These are phyloP conservation scores for Oscheius sp. DNA, from an alignment of 2,888 invertebrate species.

Conservation along the genomic window DNA sequence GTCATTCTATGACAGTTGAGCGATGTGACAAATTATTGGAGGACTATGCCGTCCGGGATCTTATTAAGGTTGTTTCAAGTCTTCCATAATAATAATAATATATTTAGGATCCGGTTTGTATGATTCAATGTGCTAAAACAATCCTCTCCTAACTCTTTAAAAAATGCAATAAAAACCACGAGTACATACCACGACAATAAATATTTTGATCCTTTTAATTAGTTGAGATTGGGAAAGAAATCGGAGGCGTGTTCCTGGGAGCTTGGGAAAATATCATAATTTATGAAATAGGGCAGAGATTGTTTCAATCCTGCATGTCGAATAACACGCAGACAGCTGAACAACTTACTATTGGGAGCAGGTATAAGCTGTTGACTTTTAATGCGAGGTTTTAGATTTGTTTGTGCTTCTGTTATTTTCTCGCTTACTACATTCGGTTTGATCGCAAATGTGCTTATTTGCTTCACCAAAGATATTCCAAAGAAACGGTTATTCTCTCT, in stretches of 20 bases:
- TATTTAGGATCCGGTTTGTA: slow-evolving; percentile 46
- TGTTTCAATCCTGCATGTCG: too few relatives aligned
- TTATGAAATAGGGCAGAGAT: too few relatives aligned
- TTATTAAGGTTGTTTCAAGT: slow-evolving; percentile 42
- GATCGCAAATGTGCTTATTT: background rate
- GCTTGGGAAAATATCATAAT: too few relatives aligned
- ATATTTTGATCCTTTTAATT: background rate
- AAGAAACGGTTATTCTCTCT: background rate
- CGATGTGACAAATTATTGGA: slow-evolving; percentile 54
- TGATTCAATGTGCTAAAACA: slow-evolving; percentile 44
- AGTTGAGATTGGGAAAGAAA: background rate
- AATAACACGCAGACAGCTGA: too few relatives aligned
- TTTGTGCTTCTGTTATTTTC: background rate
- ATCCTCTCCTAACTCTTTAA: slow-evolving; percentile 14
- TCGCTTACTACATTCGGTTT: background rate
- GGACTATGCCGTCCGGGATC: slow-evolving; percentile 50
- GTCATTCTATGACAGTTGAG: slow-evolving; percentile 66
- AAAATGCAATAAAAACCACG: background rate
- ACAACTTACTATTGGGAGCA: too few relatives aligned
- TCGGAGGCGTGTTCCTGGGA: background rate
- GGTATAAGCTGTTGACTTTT: too few relatives aligned
- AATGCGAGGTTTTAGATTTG: background rate
- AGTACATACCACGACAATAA: slow-evolving; percentile 5
- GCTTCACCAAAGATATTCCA: background rate
- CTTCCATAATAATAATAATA: background rate